Percentiles rank a stretch among this genome's conserved stretches.
phyloP scores from a whole-genome alignment of 2,797 vertebrate genomes.

The Leucoraja ocellata region DNA sequence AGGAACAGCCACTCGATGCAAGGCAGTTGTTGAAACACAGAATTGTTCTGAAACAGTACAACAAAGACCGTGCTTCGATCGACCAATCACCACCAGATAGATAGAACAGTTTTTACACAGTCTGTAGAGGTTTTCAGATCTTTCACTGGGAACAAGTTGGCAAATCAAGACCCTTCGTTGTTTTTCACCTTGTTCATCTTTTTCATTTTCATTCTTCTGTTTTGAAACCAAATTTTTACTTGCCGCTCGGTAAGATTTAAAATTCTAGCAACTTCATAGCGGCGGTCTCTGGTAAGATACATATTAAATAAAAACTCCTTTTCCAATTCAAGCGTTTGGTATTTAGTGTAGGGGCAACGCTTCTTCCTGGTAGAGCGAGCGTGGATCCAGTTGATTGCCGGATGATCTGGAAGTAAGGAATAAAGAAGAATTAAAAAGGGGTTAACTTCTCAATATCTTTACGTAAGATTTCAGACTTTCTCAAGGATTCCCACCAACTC shows the following conservation, averaged over 20 bases:
- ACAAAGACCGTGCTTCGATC: conserved; percentile 32
- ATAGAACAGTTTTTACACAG: conserved; percentile 42
- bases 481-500: not conserved
- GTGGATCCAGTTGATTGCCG: conserved; percentile 96
- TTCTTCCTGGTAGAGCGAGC: conserved; percentile 96
- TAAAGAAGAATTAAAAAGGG: not conserved
- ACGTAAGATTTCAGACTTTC: not conserved
- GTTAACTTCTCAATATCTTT: not conserved
- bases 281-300: conserved; percentile 94
- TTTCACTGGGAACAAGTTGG: not conserved
- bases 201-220: conserved; percentile 99
- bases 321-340: conserved; percentile 95
- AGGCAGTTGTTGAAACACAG: conserved; percentile 27
- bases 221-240: conserved; percentile 99
- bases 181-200: conserved; percentile 93
- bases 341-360: conserved; percentile 95
- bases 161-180: conserved; percentile 62
- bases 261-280: conserved; percentile 93
- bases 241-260: conserved; percentile 95
- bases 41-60: conserved; percentile 21
- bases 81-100: conserved; percentile 27
- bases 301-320: conserved; percentile 98
- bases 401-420: conserved; percentile 72
- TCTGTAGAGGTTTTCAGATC: conserved; percentile 41
- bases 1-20: conserved; percentile 4